Base-by-base conservation (phyloP, 2,888 invertebrate genomes). In the Pammene aurita region DNA sequence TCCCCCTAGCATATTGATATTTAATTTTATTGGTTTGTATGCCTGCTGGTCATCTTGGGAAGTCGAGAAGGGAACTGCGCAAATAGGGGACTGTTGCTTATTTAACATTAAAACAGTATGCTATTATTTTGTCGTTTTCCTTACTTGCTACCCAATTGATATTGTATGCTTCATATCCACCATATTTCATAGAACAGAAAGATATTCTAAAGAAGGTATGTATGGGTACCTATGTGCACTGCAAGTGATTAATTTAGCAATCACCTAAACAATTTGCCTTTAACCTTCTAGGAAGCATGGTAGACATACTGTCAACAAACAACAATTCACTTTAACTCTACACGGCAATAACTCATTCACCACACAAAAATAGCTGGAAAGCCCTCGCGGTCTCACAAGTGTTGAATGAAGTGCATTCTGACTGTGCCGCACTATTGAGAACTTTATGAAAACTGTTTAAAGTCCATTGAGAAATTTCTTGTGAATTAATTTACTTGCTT, bases 301-400 rank as follows among this genome's bases (percentile, higher is more conserved):
- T 13, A 16, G 42, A 34, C 42, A 13, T 54, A 11, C 14, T 58
- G 58, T 66, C 66, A 44, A 66, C 52, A 50, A 60, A 46, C 61
- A 46, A 44, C 61, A 61, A 61, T 67, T 67, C 62, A 67, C 67
- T 67, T 38, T 48, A 34, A 44, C 58, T 60, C 61, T 60, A 18
- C 34, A 18, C 16, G 11, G 62, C 55, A 48, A 48, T 67, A 62
- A 62, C 34, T 67, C 67, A 67, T 50, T 67, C 67, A 52, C 44
- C 34, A 18, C 44, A 54, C 67, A 60, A 62, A 67, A 67, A 67
- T 67, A 67, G 60, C 55, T 41, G 55, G 55, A 55, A 67, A 61
- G 18, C 67, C 67, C 67, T 38, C 55, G 46, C 34, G 56, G 38
- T 54, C 52, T 41, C 50, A 41, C n/a, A 41, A 55, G 67, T 61